Conservation (phyloP, 2,113 vertebrate species). For the Ivindomyrus marchei region DNA sequence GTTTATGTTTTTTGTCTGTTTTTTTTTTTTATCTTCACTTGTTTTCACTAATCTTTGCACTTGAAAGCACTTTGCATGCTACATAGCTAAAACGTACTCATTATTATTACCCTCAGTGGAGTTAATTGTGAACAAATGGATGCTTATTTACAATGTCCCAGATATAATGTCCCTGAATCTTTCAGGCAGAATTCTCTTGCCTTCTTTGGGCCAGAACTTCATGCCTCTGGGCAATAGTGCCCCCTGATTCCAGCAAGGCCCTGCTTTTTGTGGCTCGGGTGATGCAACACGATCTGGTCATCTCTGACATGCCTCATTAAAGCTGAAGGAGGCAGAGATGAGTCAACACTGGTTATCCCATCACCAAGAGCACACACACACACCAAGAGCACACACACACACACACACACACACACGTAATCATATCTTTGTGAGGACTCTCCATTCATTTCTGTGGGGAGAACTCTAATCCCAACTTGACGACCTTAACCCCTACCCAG, state of each 20-base stretch:
- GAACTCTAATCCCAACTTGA: no score
- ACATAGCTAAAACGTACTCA: neutral
- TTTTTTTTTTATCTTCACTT: neutral
- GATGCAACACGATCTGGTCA: neutral
- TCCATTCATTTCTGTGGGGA: neutral
- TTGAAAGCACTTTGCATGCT: neutral
- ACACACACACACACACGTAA: neutral
- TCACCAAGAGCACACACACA: neutral
- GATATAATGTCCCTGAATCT: neutral
- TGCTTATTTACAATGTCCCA: neutral
- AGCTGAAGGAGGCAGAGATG: neutral
- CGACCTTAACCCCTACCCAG: no score
- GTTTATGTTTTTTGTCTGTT: neutral
- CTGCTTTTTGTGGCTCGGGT: neutral
- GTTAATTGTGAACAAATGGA: neutral
- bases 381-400: neutral
- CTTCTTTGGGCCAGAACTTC: neutral
- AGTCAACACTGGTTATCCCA: neutral
- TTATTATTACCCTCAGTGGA: neutral
- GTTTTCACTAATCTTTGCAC: neutral
- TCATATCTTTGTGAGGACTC: neutral
- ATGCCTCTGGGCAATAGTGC: neutral
- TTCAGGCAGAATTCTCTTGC: neutral
- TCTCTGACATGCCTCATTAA: conserved; percentile 14
- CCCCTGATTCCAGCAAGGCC: neutral